Percentiles rank a stretch among this genome's conserved stretches.
phyloP scores from a whole-genome alignment of 92 coral and sea anemone genomes.

The Phenganax subtilis region DNA sequence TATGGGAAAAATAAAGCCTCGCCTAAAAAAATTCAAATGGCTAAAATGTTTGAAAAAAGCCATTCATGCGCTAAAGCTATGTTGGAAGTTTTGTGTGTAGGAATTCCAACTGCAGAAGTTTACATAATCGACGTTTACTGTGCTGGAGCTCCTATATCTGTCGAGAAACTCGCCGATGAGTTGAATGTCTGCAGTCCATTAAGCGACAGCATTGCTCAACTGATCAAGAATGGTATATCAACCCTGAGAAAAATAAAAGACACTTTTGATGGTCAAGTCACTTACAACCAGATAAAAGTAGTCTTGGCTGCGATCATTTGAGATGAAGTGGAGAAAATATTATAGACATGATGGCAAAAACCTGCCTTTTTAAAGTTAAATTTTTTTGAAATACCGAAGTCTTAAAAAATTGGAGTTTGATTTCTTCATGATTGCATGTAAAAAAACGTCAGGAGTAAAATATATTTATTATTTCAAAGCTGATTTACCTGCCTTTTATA shows the following conservation, averaged over 20 bases:
- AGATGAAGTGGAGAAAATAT: not conserved
- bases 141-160: slow-evolving; percentile 27
- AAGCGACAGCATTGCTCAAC: slow-evolving; percentile 13
- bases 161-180: slow-evolving; percentile 30
- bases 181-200: slow-evolving; percentile 11
- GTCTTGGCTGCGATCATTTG: slow-evolving; percentile 15
- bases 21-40: slow-evolving; percentile 34
- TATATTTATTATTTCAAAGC: too few relatives aligned
- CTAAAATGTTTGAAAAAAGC: slow-evolving; percentile 29
- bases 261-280: not conserved
- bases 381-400: too few relatives aligned
- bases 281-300: slow-evolving; percentile 26
- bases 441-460: too few relatives aligned
- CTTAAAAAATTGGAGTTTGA: too few relatives aligned
- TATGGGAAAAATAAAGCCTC: slow-evolving; percentile 40
- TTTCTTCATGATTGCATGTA: not conserved
- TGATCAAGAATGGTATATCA: slow-evolving; percentile 1
- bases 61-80: slow-evolving; percentile 1
- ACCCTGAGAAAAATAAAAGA: slow-evolving; percentile 24
- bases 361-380: too few relatives aligned
- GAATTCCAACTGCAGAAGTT: slow-evolving; percentile 41
- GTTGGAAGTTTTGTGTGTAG: slow-evolving; percentile 14
- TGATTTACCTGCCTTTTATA: too few relatives aligned
- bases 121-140: slow-evolving; percentile 30
- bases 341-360: not conserved